Evolutionary conservation across 30 jellyfish, hydroid and myxozoan genomes (phyloP).

Genomic region (Cassiopea xamachana): DNA sequence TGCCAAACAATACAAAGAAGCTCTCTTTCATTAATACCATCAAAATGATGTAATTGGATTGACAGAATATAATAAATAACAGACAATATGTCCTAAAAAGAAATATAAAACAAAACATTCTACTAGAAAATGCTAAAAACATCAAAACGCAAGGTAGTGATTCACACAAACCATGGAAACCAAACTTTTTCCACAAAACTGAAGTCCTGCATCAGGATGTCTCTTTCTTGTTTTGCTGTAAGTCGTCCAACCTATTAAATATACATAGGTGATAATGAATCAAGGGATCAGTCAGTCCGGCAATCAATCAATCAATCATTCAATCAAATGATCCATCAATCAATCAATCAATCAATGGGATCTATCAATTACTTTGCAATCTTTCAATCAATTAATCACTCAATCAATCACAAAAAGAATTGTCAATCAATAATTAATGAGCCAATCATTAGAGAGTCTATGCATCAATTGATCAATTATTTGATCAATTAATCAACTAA

Average conservation of each 20-base stretch:
- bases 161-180: conserved; percentile 89
- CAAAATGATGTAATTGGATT: no score
- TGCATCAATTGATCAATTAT: not conserved
- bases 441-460: not conserved
- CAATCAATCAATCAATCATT: not conserved
- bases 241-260: conserved; percentile 88
- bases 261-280: no score
- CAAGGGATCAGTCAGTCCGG: no score
- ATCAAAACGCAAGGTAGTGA: no score
- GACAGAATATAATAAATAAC: no score
- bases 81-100: no score
- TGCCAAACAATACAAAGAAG: no score
- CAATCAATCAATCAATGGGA: not conserved
- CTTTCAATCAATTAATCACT: conserved; percentile 1
- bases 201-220: conserved; percentile 94
- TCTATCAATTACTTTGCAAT: not conserved
- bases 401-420: not conserved
- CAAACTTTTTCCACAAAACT: conserved; percentile 93
- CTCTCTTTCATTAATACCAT: no score
- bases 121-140: no score
- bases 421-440: not conserved
- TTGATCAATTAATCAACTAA: not conserved
- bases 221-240: conserved; percentile 99
- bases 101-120: no score
- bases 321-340: not conserved